Evolutionary conservation across 2,888 invertebrate genomes (phyloP), one percentile per base, ranked within the genome.

Genomic region (Gortyna flavago): DNA sequence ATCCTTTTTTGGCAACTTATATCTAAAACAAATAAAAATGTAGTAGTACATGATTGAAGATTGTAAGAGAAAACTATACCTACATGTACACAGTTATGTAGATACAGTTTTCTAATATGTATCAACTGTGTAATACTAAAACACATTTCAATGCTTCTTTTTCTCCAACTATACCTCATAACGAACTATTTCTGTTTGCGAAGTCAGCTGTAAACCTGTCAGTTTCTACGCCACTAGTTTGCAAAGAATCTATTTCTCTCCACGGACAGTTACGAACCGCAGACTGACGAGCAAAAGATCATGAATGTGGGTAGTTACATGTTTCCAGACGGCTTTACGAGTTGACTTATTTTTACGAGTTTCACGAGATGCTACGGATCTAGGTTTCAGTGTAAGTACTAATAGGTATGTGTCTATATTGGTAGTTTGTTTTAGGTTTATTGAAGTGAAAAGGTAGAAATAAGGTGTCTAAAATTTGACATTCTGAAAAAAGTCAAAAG

Each of bases 281-380:
- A n/a, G 57, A 75, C 72, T 74, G 72, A 71, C 80, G 74, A 67
- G 73, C 74, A 74, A 79, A 80, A 69, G 72, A 85, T 75, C 83
- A 79, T 79, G 80, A 83, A 86, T 75, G 80, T 41, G 65, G 38
- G 67, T 66, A 74, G 67, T 73, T 66, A 76, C 62, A 65, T 62
- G 86, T 74, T 83, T 41, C 66, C 11, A 69, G 76, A 44, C 18
- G 32, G 35, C 62, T 86, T 86, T 87, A 87, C 76, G 86, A 77
- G 67, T 54, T 64, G 83, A 77, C 80, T 87, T 85, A 77, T 75
- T 79, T 81, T 87, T 85, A 83, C 41, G 76, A 73, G 62, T 62
- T 64, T 73, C 32, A 54, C 57, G 75, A 13, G 64, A 1, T 38
- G 29, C 32, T 16, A 59, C 35, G 35, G 35, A 32, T 32, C 64